Evolutionary conservation across 2,797 vertebrate genomes (phyloP), one percentile per base, ranked within the genome.

Genomic region (Amphiprion clarkii): DNA sequence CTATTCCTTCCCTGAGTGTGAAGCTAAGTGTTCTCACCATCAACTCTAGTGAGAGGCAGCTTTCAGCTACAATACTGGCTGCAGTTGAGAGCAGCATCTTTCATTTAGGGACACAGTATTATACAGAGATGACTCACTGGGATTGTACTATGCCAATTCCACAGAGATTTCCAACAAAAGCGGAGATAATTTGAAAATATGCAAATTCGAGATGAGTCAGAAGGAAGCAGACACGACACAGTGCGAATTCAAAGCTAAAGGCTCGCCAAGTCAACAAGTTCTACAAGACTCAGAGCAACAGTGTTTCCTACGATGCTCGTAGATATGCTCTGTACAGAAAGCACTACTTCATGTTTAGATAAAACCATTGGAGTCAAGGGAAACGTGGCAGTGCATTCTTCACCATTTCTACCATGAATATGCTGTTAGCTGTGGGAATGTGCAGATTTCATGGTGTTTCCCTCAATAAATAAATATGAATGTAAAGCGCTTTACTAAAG

Each of bases 161-260:
- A 5, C 53, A 2, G 53, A 84, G 71, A 86, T 71, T 84, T 78
- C 71, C 56, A 72, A 76, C 74, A 81, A 84, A 80, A 63, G 62
- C 25, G 17, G 17, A 71, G 73, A 78, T 77, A 69, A 88, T 84
- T 80, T 84, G 52, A 77, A 80, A 86, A 88, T 69, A 88, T 87
- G 84, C 83, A 82, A 82, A 90, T 87, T 58, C 4, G 0, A 3
- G 10, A 61, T 84, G 77, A 88, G 67, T 87, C 77, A 81, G 55
- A n/a, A 53, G 44, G 23, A 61, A 68, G 62, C 42, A 60, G 83
- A 71, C 73, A 66, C 7, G 27, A 19, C 61, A 16, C 61, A 39
- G 57, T 6, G 3, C 64, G 62, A 62, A 80, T 74, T 71, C 36
- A 60, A 56, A 78, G 71, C 62, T 74, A 40, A 79, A 83, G 69